phyloP scores from a whole-genome alignment of 1,140 invertebrate species.

The Nixonia krombeini region DNA sequence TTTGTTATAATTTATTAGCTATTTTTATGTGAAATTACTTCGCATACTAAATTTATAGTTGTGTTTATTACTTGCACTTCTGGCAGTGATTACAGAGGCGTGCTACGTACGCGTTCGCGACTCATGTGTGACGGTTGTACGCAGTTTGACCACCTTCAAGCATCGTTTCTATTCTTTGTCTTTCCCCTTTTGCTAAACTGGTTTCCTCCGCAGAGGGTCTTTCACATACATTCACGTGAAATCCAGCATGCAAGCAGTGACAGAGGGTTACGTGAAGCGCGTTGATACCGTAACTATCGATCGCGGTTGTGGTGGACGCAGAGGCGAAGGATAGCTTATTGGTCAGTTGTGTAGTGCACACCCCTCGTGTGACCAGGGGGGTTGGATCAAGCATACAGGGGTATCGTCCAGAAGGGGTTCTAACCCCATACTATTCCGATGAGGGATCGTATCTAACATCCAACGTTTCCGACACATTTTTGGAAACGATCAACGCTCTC shows the following conservation, averaged over 20 bases:
- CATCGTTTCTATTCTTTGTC: too few relatives aligned
- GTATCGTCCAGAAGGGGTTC: conserved; percentile 38
- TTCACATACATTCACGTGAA: too few relatives aligned
- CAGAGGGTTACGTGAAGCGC: conserved; percentile 40
- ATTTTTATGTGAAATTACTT: too few relatives aligned
- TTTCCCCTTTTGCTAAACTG: too few relatives aligned
- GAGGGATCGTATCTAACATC: conserved; percentile 25
- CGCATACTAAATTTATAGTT: too few relatives aligned
- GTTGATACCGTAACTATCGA: conserved; percentile 51
- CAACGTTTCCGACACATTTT: conserved; percentile 31
- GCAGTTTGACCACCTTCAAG: too few relatives aligned
- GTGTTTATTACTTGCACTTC: too few relatives aligned
- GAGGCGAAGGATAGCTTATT: conserved; percentile 52
- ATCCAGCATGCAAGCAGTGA: conserved; percentile 40
- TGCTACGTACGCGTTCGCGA: too few relatives aligned
- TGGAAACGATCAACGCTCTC: conserved; percentile 32
- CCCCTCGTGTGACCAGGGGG: conserved; percentile 40
- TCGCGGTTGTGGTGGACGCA: conserved; percentile 48
- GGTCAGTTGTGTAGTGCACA: conserved; percentile 52
- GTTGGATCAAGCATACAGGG: conserved; percentile 43
- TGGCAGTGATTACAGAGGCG: too few relatives aligned
- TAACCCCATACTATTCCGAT: conserved; percentile 37
- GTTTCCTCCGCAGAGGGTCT: too few relatives aligned
- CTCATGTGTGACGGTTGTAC: too few relatives aligned
- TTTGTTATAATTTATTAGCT: too few relatives aligned